phyloP scores from a whole-genome alignment of 2,888 invertebrate genomes.

The Andrena dorsata region DNA sequence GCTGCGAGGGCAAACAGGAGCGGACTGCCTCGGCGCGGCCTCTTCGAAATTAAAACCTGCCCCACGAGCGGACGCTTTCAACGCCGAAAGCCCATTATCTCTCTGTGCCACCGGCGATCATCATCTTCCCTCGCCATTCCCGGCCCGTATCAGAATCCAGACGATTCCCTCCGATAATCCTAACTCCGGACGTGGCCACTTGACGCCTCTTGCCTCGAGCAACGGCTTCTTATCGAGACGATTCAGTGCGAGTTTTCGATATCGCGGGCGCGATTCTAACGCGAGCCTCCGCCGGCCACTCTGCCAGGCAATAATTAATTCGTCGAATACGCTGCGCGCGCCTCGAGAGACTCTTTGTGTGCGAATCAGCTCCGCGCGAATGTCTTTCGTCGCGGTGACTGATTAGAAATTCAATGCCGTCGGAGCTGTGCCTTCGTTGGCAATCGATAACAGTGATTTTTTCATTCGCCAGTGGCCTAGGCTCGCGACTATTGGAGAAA shows the following conservation, averaged over 20 bases:
- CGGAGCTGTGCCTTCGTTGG: neutral
- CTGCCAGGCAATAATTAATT: slow-evolving; percentile 17
- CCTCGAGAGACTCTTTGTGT: neutral
- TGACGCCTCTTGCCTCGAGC: neutral
- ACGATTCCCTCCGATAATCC: neutral
- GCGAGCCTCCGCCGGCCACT: neutral
- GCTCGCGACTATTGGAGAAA: no score
- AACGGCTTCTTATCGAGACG: neutral
- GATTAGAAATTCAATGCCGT: slow-evolving; percentile 19
- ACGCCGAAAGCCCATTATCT: slow-evolving; percentile 72
- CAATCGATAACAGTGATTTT: neutral
- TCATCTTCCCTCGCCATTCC: neutral
- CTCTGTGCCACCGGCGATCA: slow-evolving; percentile 1
- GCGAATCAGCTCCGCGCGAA: slow-evolving; percentile 8
- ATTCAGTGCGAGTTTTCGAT: neutral
- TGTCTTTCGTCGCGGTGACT: neutral
- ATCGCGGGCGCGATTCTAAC: neutral
- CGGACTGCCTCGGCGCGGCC: slow-evolving; percentile 58
- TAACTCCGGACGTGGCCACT: neutral
- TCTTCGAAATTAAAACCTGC: slow-evolving; percentile 78
- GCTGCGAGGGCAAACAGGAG: slow-evolving; percentile 60
- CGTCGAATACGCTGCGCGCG: neutral
- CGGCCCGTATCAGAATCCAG: slow-evolving; percentile 53
- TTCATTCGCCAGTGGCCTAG: no score
- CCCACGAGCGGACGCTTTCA: slow-evolving; percentile 70